Conservation (phyloP, 2,113 vertebrate genomes). For the Caranx ignobilis region DNA sequence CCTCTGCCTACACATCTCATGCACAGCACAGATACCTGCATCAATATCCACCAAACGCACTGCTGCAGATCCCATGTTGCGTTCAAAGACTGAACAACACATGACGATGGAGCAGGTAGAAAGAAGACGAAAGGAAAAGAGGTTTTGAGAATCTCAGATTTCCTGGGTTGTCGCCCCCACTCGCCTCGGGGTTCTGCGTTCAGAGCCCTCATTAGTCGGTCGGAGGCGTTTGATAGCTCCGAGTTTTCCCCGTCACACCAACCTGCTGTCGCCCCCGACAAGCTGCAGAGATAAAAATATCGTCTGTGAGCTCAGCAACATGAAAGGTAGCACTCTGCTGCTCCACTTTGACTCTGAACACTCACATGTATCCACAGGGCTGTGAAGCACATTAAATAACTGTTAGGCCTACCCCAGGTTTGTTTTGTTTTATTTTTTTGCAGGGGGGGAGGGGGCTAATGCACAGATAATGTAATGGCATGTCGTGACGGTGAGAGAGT, state of each 20-base stretch:
- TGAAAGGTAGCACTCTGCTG: slow-evolving; percentile 25
- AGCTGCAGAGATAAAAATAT: slow-evolving; percentile 43
- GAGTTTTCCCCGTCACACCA: slow-evolving; percentile 9
- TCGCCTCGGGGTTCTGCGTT: neutral
- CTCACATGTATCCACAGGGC: neutral
- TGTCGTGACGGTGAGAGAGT: neutral
- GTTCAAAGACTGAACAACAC: neutral
- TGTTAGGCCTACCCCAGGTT: no score
- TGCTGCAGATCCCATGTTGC: slow-evolving; percentile 16
- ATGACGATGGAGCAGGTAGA: neutral
- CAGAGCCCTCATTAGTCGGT: slow-evolving; percentile 34
- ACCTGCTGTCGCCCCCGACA: slow-evolving; percentile 23
- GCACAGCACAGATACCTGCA: slow-evolving; percentile 3
- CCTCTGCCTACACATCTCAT: neutral
- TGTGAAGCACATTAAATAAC: neutral
- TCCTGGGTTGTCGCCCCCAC: neutral
- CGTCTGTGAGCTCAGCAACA: neutral
- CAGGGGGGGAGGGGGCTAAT: neutral
- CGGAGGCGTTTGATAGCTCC: slow-evolving; percentile 18
- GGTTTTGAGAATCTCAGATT: neutral
- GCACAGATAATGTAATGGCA: neutral
- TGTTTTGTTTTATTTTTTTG: no score
- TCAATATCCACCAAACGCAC: neutral
- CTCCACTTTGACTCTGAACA: slow-evolving; percentile 25
- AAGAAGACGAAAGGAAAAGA: neutral